Base-by-base conservation (phyloP, 2,113 vertebrate species). In the Ariopsis seemanni region DNA sequence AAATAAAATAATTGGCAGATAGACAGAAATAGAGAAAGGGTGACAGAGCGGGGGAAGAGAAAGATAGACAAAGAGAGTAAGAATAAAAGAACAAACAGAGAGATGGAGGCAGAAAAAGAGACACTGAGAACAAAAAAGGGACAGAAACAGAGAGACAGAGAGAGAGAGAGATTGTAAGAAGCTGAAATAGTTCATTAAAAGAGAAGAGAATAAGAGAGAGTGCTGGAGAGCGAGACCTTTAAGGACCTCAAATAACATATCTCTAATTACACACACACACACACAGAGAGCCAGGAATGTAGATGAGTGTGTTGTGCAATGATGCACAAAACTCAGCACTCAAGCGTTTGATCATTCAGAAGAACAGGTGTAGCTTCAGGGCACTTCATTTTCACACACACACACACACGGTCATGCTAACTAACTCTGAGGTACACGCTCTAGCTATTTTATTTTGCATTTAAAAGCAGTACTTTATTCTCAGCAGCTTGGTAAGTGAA, bases 241-340 rank as follows among this genome's bases (percentile, higher is more conserved):
- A 77, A 77, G 11, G 74, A 77, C 74, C 74, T 77, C 22, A 52
- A 77, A 77, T 77, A 77, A n/a, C 74, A 77, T 77, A 77, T 77
- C 74, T 77, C 74, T 77, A 77, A 77, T 77, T 27, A 85, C 69
- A 75, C 69, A 58, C 74, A 50, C 30, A 63, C 34, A 62, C 58
- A 86, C 60, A 78, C 85, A 42, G 42, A 42, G 42, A 42, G 53
- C n/a, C 48, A 67, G n/a, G 48, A 81, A 72, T 69, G 34, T 71
- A 27, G 85, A 30, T 48, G 82, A 84, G 72, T 67, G 52, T 85
- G 86, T 83, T 88, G 84, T 72, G 84, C 82, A 90, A 82, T 71
- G 69, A 48, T 78, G 57, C 42, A 88, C 84, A 90, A 86, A 83
- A 80, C 74, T 85, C n/a, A 89, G 50, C 86, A 69, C 83, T 83